Percentiles rank a stretch among this genome's conserved stretches.
These are phyloP conservation scores for Pseudocheirus occidentalis DNA, from an alignment of 2,797 vertebrate species.

Conservation along the genomic window DNA sequence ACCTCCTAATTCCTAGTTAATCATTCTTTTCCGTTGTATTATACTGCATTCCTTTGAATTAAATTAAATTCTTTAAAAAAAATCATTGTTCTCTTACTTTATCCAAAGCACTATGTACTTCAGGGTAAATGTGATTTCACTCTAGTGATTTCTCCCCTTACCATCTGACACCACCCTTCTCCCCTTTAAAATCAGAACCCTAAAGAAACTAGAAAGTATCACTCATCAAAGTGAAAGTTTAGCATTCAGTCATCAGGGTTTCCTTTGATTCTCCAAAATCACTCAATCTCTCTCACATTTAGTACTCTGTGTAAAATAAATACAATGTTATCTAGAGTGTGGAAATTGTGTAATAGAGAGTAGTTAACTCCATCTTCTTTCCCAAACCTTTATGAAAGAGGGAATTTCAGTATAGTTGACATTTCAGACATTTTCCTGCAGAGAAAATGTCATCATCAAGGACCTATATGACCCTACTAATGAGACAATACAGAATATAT, in stretches of 20 bases:
- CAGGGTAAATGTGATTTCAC: neutral
- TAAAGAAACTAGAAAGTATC: neutral
- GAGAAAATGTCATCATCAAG: neutral
- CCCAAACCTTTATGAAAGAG: neutral
- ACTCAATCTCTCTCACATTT: slow-evolving; percentile 20
- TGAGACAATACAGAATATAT: neutral
- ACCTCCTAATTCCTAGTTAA: neutral
- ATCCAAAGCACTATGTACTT: neutral
- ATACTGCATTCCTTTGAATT: neutral
- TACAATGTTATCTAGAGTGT: neutral
- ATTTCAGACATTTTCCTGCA: neutral
- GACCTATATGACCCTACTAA: neutral
- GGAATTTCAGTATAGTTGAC: neutral
- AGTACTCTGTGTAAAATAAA: neutral
- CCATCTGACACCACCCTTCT: neutral
- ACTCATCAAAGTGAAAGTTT: slow-evolving; percentile 43
- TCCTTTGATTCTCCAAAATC: slow-evolving; percentile 47
- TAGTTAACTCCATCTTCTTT: too few relatives aligned
- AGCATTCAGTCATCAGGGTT: slow-evolving; percentile 9
- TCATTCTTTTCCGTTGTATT: neutral
- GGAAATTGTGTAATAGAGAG: neutral
- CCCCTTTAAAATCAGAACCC: neutral
- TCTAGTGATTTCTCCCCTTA: neutral
- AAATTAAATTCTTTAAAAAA: neutral
- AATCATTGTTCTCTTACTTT: neutral